A percentile compares a stretch with the other conserved stretches of the same genome.
Evolutionary conservation across 2,797 vertebrate genomes (phyloP).

Genomic region (Enteromius fasciolatus): DNA sequence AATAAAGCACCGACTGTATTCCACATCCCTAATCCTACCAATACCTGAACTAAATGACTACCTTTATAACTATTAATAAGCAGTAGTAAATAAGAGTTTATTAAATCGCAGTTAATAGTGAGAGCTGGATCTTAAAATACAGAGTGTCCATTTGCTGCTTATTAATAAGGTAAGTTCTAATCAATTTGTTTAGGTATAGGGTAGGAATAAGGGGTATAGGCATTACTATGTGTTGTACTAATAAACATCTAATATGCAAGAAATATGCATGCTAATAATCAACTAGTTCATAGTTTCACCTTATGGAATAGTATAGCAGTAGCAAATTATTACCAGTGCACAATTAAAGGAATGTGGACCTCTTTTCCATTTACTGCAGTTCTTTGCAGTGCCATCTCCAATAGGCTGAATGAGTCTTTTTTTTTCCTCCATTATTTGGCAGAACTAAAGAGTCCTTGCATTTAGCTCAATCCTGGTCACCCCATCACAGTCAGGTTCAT

Average conservation of each 20-base stretch:
- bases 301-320: slow-evolving; percentile 39
- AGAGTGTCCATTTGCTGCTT: too few species aligned
- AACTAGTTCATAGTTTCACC: not conserved
- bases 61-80: too few species aligned
- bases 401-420: slow-evolving; percentile 6
- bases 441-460: not conserved
- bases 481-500: slow-evolving; percentile 25
- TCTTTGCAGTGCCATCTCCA: slow-evolving; percentile 32
- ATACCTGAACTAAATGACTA: too few species aligned
- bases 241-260: not conserved
- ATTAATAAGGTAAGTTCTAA: too few species aligned
- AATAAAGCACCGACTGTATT: too few species aligned
- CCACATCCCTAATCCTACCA: too few species aligned
- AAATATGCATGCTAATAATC: not conserved
- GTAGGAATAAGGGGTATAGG: not conserved
- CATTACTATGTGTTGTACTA: not conserved
- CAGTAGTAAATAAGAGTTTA: too few species aligned
- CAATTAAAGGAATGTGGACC: slow-evolving; percentile 47
- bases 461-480: slow-evolving; percentile 25
- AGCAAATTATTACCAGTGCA: slow-evolving; percentile 24
- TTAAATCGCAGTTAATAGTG: too few species aligned
- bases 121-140: too few species aligned
- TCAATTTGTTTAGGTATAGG: not conserved
- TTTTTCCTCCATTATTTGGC: not conserved
- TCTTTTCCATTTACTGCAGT: slow-evolving; percentile 4